phyloP scores from a whole-genome alignment of 2,113 vertebrate species.

The Lepus timidus region DNA sequence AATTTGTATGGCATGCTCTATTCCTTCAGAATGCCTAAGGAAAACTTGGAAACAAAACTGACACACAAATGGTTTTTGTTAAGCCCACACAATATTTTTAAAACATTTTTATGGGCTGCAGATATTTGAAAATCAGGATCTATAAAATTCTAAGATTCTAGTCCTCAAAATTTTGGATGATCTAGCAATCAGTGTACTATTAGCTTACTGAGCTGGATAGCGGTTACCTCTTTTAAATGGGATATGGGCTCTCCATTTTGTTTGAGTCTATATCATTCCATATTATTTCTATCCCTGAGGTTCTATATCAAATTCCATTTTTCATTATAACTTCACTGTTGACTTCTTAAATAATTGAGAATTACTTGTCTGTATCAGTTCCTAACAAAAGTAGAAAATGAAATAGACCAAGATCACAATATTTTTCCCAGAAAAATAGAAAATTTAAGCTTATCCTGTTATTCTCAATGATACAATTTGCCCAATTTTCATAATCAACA shows the following conservation, averaged over 20 bases:
- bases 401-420: background rate
- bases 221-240: background rate
- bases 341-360: slow-evolving; percentile 21
- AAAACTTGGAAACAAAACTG: slow-evolving; percentile 60
- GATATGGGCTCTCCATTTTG: background rate
- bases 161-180: slow-evolving; percentile 40
- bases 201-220: slow-evolving; percentile 2
- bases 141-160: slow-evolving; percentile 50
- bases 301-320: background rate
- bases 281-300: background rate
- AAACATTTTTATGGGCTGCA: slow-evolving; percentile 38
- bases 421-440: slow-evolving; percentile 18
- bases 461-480: background rate
- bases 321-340: background rate
- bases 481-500: background rate
- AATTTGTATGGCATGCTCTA: background rate
- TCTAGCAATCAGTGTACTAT: background rate
- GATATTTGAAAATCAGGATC: slow-evolving; percentile 58
- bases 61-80: slow-evolving; percentile 45
- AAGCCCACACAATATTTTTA: slow-evolving; percentile 18
- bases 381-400: slow-evolving; percentile 40
- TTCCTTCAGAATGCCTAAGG: background rate
- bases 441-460: background rate
- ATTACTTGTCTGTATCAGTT: background rate
- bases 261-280: background rate